Conservation (phyloP, 92 coral and sea anemone genomes). For the Hydrozoanthus gracilis region DNA sequence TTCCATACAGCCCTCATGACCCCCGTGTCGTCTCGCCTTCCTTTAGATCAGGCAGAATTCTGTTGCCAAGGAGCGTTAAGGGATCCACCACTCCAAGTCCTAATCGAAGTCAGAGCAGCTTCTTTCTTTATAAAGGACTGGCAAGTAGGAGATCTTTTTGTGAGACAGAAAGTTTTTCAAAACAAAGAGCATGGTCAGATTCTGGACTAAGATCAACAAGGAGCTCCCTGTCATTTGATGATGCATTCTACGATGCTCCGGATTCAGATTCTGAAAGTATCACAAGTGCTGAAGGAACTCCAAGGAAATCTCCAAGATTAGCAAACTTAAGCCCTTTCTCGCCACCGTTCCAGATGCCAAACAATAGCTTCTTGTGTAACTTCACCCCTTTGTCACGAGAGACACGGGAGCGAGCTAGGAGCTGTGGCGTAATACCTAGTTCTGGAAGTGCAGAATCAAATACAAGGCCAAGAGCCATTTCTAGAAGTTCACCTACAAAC, state of each 20-base stretch:
- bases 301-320: conserved; percentile 26
- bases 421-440: conserved; percentile 11
- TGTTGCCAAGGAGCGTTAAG: conserved; percentile 63
- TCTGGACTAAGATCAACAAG: background rate
- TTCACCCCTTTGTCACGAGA: conserved; percentile 7
- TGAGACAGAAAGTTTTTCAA: background rate
- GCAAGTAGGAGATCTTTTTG: background rate
- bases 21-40: conserved; percentile 82
- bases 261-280: conserved; percentile 28
- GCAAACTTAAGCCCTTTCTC: background rate
- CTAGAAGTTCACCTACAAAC: conserved; percentile 13
- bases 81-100: background rate
- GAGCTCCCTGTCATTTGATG: conserved; percentile 17
- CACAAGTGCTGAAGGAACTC: conserved; percentile 2
- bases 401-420: background rate
- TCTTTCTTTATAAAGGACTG: background rate
- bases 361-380: conserved; percentile 40
- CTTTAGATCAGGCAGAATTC: conserved; percentile 57
- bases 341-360: conserved; percentile 50
- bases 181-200: conserved; percentile 4
- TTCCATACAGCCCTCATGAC: conserved; percentile 88
- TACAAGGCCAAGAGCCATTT: background rate
- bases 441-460: background rate
- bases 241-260: conserved; percentile 25
- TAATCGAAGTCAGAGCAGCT: background rate